Evolutionary conservation across 92 coral and sea anemone genomes (phyloP).

Genomic region (Umimayanthus kanabou): DNA sequence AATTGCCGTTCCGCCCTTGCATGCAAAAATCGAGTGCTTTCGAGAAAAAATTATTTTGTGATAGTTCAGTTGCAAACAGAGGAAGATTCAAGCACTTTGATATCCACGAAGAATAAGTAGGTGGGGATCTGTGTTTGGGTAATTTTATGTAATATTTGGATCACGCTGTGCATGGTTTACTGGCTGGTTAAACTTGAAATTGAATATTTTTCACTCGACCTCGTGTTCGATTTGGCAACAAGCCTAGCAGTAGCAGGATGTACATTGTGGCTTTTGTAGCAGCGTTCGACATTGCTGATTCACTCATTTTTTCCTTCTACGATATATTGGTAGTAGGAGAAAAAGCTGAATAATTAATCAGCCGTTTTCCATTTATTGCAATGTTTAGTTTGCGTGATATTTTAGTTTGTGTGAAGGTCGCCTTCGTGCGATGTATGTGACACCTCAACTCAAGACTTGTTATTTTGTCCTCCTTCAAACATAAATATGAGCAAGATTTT

Average conservation of each 20-base stretch:
- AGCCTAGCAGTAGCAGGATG: too few relatives aligned
- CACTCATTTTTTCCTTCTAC: too few relatives aligned
- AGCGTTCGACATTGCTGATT: too few relatives aligned
- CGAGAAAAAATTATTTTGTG: background rate
- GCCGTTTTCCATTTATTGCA: background rate
- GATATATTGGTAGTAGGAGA: background rate
- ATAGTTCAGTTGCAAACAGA: slow-evolving; percentile 1
- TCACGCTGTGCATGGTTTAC: background rate
- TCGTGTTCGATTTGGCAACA: background rate
- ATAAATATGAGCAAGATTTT: background rate
- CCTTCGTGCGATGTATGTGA: background rate
- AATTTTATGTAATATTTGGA: background rate
- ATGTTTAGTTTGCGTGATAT: background rate
- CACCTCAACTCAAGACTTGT: too few relatives aligned
- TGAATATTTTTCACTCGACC: background rate
- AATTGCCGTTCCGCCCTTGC: slow-evolving; percentile 9
- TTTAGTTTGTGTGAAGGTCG: background rate
- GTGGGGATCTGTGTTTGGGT: background rate
- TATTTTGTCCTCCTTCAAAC: background rate
- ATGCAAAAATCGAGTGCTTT: too few relatives aligned
- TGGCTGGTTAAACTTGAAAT: background rate
- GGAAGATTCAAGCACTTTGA: background rate
- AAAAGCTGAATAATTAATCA: too few relatives aligned
- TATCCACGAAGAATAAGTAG: background rate
- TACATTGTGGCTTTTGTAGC: too few relatives aligned